phyloP scores from a whole-genome alignment of 2,797 vertebrate genomes.

The Oreonectes daqikongensis region DNA sequence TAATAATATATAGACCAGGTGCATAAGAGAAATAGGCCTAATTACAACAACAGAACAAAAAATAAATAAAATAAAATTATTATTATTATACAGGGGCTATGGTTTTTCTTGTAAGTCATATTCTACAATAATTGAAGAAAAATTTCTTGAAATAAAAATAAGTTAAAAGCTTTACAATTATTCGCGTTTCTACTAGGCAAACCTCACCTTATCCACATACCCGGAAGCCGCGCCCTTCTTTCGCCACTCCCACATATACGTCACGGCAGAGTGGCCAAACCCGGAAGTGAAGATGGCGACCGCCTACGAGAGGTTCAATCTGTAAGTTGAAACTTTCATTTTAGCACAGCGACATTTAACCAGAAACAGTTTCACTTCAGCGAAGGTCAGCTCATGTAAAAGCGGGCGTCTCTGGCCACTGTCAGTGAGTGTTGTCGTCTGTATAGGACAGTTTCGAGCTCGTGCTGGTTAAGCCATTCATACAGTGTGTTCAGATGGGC shows the following conservation, averaged over 20 bases:
- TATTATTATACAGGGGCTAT: too few species aligned
- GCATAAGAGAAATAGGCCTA: too few species aligned
- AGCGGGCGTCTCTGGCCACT: neutral
- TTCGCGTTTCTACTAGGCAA: neutral
- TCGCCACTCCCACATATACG: constrained; percentile 25
- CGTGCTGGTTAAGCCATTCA: constrained; percentile 23
- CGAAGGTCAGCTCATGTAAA: neutral
- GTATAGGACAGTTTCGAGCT: neutral
- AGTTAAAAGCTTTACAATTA: too few species aligned
- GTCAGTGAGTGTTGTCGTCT: neutral
- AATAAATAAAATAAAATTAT: too few species aligned
- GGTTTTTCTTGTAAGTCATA: too few species aligned
- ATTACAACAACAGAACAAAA: too few species aligned
- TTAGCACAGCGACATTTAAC: neutral
- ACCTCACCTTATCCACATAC: too few species aligned
- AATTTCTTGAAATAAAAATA: too few species aligned
- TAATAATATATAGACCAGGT: too few species aligned
- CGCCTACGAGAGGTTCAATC: constrained; percentile 86
- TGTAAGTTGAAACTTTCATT: constrained; percentile 81
- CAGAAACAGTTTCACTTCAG: neutral
- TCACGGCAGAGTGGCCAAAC: constrained; percentile 44
- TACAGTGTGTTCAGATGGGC: neutral
- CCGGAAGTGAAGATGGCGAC: constrained; percentile 84
- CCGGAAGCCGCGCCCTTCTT: neutral
- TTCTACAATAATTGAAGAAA: too few species aligned